Conservation (phyloP, 2,888 invertebrate genomes). For the Ormia ochracea region DNA sequence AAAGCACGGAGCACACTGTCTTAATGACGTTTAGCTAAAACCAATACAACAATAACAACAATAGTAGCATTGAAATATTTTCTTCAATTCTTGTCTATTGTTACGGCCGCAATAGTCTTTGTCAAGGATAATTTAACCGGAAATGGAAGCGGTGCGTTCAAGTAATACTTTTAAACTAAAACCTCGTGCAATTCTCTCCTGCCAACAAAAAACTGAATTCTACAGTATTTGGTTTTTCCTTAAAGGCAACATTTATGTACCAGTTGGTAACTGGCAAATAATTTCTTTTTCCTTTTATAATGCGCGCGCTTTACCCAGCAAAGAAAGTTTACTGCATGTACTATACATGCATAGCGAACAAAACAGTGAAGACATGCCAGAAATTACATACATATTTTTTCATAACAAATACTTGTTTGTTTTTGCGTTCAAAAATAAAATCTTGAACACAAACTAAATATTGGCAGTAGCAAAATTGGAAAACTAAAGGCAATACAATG, state of each 20-base stretch:
- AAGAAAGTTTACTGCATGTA: neutral
- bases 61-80: constrained; percentile 18
- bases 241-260: constrained; percentile 34
- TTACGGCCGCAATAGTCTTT: constrained; percentile 43
- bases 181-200: constrained; percentile 48
- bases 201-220: constrained; percentile 41
- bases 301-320: constrained; percentile 55
- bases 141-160: constrained; percentile 60
- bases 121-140: constrained; percentile 61
- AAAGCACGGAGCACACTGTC: constrained; percentile 1
- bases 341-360: neutral
- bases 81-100: constrained; percentile 31
- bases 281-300: constrained; percentile 4
- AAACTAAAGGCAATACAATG: neutral
- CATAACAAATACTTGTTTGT: neutral
- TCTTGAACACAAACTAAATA: neutral
- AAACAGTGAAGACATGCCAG: neutral
- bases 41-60: neutral
- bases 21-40: constrained; percentile 1
- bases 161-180: constrained; percentile 63
- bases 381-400: constrained; percentile 31
- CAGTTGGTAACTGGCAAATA: constrained; percentile 55
- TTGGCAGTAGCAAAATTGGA: constrained; percentile 26
- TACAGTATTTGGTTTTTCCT: constrained; percentile 12
- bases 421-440: neutral